These are phyloP conservation scores for Mormyrus hasselquistii DNA, from an alignment of 2,797 vertebrate species.

Conservation along the genomic window DNA sequence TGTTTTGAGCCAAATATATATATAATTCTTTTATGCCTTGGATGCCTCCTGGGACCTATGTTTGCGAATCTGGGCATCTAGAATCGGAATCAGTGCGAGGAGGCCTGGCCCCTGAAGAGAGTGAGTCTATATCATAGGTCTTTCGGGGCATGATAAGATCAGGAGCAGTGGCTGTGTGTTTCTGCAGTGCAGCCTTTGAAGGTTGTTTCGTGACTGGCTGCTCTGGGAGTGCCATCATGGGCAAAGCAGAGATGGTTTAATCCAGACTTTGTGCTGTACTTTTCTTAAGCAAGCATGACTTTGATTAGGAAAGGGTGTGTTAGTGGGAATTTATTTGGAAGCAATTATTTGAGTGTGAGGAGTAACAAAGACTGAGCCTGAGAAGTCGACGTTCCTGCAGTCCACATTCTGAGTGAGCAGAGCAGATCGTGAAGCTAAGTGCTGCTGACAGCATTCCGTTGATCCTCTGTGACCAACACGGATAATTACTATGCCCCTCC, in stretches of 20 bases:
- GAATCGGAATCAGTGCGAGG: not conserved
- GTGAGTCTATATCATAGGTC: not conserved
- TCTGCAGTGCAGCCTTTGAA: not conserved
- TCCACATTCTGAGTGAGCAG: not conserved
- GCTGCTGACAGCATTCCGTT: not conserved
- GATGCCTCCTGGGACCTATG: not conserved
- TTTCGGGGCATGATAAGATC: not conserved
- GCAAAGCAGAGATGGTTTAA: not conserved
- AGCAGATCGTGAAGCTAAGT: not conserved
- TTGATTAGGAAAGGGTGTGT: not conserved
- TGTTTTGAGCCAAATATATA: not conserved
- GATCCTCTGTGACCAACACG: not conserved
- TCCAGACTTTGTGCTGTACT: not conserved
- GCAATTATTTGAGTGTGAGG: slow-evolving; percentile 13
- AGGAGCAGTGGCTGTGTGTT: not conserved
- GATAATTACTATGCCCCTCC: not conserved
- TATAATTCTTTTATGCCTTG: not conserved
- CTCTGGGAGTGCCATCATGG: not conserved
- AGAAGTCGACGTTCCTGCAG: not conserved
- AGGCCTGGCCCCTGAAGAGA: not conserved
- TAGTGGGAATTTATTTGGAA: slow-evolving; percentile 10
- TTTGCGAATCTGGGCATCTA: not conserved
- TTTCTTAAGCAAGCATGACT: not conserved
- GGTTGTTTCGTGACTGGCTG: not conserved
- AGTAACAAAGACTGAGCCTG: not conserved